Conservation (phyloP, 2,797 vertebrate genomes). For the Erithacus rubecula region DNA sequence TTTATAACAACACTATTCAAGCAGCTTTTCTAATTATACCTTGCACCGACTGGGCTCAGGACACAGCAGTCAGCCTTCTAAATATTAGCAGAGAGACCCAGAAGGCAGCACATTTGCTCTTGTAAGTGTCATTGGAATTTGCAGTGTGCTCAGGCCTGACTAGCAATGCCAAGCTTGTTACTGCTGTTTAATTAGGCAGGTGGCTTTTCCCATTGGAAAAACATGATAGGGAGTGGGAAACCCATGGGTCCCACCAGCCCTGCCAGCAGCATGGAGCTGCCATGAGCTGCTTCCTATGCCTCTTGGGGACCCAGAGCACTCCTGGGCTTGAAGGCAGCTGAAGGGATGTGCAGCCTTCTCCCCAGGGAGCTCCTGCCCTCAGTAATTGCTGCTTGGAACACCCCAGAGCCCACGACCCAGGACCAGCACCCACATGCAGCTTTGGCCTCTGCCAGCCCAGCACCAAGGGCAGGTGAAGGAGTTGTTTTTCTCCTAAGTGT, state of each 20-base stretch:
- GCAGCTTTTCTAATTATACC: conserved; percentile 42
- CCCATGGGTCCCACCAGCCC: background rate
- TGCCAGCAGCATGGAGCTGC: accelerated
- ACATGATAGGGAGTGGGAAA: background rate
- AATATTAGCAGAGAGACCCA: conserved; percentile 1
- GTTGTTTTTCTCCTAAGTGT: background rate
- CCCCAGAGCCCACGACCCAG: accelerated
- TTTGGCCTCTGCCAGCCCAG: background rate
- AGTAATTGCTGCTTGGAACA: background rate
- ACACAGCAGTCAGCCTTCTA: conserved; percentile 14
- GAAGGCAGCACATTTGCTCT: background rate
- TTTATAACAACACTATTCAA: conserved; percentile 4
- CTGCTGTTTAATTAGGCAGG: conserved; percentile 10
- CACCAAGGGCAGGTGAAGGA: background rate
- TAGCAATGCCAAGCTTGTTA: background rate
- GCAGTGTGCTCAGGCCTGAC: background rate
- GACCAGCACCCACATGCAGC: background rate
- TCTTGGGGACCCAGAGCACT: background rate
- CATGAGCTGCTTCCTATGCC: background rate
- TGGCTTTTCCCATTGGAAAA: background rate
- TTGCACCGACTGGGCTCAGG: background rate
- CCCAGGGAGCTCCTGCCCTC: background rate
- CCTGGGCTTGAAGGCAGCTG: background rate
- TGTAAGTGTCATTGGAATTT: background rate
- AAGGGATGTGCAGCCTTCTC: background rate